Evolutionary conservation across 2,113 vertebrate genomes (phyloP), one percentile per base, ranked within the genome.

Genomic region (Malaclemys terrapin): DNA sequence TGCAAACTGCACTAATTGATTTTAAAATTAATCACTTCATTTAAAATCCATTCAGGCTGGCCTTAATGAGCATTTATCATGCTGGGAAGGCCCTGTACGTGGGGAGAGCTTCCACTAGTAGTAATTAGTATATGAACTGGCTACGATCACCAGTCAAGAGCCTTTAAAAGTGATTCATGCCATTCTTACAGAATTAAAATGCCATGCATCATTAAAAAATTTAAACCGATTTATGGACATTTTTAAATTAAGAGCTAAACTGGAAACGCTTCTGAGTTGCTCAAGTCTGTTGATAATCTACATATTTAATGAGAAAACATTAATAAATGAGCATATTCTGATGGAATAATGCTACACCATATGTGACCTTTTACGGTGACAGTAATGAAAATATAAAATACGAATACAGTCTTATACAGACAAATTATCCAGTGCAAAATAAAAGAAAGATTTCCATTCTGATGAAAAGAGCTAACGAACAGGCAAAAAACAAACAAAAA

Each of bases 21-120:
- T 90, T 96, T 94, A 89, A 38, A 96, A 96, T 97, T 93, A 96
- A 95, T 94, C 84, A 89, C 91, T 95, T 96, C 86, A 96, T 96
- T 97, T 93, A 89, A 81, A 95, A 94, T 94, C 89, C 82, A 95
- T 94, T 96, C 93, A 94, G 92, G 79, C 88, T 93, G 91, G 54
- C 24, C 84, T 45, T 93, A 82, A 93, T 87, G 82, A 95, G 72
- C 91, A 95, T 94, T 89, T 85, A 94, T 96, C 93, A 89, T 93
- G 82, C 84, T 80, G 79, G 85, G 85, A 93, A 96, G 93, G 95
- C 82, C 82, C 65, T 88, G 54, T 82, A 50, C 38, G 65, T 82
- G 38, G 65, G 88, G 42, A 91, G 53, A 93, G 87, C n/a, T 91
- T 93, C 79, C 42, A 88, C 29, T n/a, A 82, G 76, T 93, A 84